Conservation (phyloP, 1,140 invertebrate genomes). For the Papilio xuthus region DNA sequence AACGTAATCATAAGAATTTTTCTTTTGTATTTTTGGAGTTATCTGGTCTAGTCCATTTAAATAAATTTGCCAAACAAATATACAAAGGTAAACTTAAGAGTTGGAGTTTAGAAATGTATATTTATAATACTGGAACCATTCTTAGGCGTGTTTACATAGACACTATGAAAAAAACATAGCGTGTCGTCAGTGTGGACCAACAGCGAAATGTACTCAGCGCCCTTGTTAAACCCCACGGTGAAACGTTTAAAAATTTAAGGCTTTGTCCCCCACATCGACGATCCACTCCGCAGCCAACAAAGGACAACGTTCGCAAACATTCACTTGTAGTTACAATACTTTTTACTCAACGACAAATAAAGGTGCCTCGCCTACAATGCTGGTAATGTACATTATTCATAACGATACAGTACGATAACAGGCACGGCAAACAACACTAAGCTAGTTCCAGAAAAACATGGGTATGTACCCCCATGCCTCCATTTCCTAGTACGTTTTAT, state of each 20-base stretch:
- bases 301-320: conserved; percentile 34
- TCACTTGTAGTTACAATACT: conserved; percentile 36
- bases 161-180: conserved; percentile 31
- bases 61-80: too few species aligned
- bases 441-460: conserved; percentile 42
- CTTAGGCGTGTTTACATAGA: conserved; percentile 13
- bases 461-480: conserved; percentile 21
- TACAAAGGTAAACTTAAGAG: not conserved
- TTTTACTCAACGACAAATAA: conserved; percentile 38
- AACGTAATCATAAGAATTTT: not conserved
- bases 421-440: conserved; percentile 25
- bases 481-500: conserved; percentile 39
- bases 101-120: not conserved
- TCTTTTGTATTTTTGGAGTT: too few species aligned
- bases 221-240: conserved; percentile 44
- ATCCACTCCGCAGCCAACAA: conserved; percentile 27
- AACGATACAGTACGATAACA: conserved; percentile 35
- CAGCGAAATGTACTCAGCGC: conserved; percentile 54
- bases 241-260: conserved; percentile 53
- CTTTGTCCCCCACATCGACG: conserved; percentile 39
- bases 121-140: not conserved
- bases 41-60: too few species aligned
- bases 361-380: conserved; percentile 29
- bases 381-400: conserved; percentile 33
- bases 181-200: conserved; percentile 23